Evolutionary conservation across 1,140 invertebrate genomes (phyloP).

Genomic region (Ruditapes philippinarum): DNA sequence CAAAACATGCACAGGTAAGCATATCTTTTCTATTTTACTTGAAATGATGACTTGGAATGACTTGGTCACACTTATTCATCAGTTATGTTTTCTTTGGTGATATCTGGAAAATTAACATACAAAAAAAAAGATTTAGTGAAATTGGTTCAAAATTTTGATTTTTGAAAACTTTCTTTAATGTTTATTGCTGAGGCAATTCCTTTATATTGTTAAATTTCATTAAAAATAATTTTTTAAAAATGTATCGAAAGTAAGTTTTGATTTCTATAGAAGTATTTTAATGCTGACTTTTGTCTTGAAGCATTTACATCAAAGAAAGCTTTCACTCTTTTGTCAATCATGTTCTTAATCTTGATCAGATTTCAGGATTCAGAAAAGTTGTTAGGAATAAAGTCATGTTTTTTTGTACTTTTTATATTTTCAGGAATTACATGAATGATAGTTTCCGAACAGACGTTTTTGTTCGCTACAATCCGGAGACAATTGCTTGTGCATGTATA

Average conservation of each 20-base stretch:
- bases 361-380: too few species aligned
- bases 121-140: conserved; percentile 17
- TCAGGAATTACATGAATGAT: conserved; percentile 99
- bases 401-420: conserved; percentile 60
- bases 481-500: conserved; percentile 99
- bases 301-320: conserved; percentile 59
- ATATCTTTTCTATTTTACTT: conserved; percentile 10
- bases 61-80: too few species aligned
- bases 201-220: too few species aligned
- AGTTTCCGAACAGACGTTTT: conserved; percentile 98
- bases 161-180: conserved; percentile 56
- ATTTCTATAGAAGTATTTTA: too few species aligned
- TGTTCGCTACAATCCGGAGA: conserved; percentile 97
- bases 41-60: too few species aligned
- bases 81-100: too few species aligned
- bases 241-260: too few species aligned
- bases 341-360: too few species aligned
- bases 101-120: too few species aligned
- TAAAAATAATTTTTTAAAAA: too few species aligned
- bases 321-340: not conserved
- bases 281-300: not conserved
- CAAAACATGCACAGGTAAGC: not conserved
- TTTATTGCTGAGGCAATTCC: not conserved
- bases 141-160: conserved; percentile 38
- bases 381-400: not conserved